These are phyloP conservation scores for Ooceraea biroi DNA, from an alignment of 1,140 invertebrate species.

Conservation along the genomic window DNA sequence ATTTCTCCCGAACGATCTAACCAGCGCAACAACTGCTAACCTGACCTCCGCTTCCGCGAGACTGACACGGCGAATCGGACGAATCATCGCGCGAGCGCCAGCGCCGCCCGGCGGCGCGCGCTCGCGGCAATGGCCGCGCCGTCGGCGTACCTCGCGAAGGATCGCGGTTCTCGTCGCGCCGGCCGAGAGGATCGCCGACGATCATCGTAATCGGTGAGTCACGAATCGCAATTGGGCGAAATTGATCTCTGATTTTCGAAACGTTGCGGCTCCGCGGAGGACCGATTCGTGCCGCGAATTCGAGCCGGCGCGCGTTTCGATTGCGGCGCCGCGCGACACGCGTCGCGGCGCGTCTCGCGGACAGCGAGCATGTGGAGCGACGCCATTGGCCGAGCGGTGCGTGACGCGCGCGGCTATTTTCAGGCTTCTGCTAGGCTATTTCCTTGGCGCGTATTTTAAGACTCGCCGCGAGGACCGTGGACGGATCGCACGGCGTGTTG, in stretches of 20 bases:
- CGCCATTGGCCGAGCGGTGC: constrained; percentile 79
- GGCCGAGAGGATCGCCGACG: neutral
- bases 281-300: neutral
- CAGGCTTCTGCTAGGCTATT: constrained; percentile 83
- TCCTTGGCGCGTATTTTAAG: constrained; percentile 87
- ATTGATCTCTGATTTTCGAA: neutral
- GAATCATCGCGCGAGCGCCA: constrained; percentile 71
- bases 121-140: constrained; percentile 25
- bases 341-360: constrained; percentile 24
- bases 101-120: constrained; percentile 71
- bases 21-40: constrained; percentile 79
- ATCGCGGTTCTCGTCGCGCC: neutral
- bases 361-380: constrained; percentile 84
- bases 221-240: no score
- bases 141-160: constrained; percentile 6
- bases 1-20: constrained; percentile 86
- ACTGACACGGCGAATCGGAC: constrained; percentile 74
- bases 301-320: neutral
- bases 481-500: constrained; percentile 66
- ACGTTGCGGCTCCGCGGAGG: accelerated
- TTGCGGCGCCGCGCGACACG: constrained; percentile 27
- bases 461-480: constrained; percentile 80
- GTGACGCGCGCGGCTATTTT: constrained; percentile 83
- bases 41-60: constrained; percentile 80
- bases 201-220: neutral